Conservation (phyloP, 1,140 invertebrate genomes). For the Tigriopus japonicus region DNA sequence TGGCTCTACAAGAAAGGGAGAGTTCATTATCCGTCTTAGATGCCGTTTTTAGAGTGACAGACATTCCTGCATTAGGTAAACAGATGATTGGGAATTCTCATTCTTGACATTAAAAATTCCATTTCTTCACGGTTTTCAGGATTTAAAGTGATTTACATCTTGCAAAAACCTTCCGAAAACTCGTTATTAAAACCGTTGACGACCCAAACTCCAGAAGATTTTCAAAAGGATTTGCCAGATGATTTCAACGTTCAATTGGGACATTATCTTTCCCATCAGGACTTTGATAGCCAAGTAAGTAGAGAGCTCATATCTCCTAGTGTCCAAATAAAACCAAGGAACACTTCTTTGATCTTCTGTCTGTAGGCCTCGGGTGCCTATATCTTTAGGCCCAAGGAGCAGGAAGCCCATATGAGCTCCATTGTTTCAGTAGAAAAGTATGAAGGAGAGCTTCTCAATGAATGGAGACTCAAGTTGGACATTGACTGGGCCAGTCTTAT, state of each 20-base stretch:
- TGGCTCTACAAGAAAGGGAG: neutral
- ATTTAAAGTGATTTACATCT: no score
- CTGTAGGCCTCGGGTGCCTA: conserved; percentile 63
- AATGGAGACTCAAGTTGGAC: conserved; percentile 50
- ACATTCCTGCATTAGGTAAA: no score
- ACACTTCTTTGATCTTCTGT: conserved; percentile 16
- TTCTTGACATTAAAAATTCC: no score
- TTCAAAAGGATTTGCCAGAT: no score
- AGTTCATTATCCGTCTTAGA: neutral
- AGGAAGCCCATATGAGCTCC: neutral
- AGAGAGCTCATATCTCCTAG: neutral
- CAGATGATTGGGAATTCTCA: no score
- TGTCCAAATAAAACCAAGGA: conserved; percentile 14
- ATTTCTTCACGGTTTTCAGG: no score
- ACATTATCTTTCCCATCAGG: no score
- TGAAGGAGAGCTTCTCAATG: conserved; percentile 48
- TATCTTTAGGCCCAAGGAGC: conserved; percentile 50
- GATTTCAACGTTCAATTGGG: no score
- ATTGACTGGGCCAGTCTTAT: conserved; percentile 43
- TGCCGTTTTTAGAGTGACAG: neutral
- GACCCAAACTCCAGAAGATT: no score
- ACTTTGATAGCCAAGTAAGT: neutral
- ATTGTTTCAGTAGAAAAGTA: neutral
- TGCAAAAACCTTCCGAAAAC: no score
- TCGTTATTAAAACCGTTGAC: no score